Conservation (phyloP, 2,797 vertebrate species). For the Lacerta bilineata region DNA sequence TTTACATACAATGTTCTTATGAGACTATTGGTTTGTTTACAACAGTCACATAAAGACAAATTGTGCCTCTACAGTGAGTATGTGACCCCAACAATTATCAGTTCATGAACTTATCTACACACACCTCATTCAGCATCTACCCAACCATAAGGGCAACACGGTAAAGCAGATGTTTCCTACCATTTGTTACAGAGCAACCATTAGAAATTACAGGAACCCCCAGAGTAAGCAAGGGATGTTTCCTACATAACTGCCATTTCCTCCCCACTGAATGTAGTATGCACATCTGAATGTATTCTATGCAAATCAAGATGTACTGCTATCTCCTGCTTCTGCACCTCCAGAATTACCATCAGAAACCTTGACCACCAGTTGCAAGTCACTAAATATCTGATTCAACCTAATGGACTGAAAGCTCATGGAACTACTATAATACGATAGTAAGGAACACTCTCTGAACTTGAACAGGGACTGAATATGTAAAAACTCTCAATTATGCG, state of each 20-base stretch:
- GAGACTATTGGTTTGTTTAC: neutral
- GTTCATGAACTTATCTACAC: constrained; percentile 13
- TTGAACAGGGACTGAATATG: neutral
- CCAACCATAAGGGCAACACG: neutral
- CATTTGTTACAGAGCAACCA: neutral
- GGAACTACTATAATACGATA: neutral
- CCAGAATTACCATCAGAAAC: neutral
- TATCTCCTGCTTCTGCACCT: neutral
- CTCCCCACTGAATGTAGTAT: neutral
- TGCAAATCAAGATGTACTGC: neutral
- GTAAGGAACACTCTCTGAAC: neutral
- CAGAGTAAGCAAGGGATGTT: neutral
- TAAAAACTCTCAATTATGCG: neutral
- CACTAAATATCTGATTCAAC: neutral
- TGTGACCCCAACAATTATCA: neutral
- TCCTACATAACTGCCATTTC: neutral
- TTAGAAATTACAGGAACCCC: neutral
- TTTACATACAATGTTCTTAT: neutral
- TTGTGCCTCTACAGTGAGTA: neutral
- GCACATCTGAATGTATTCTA: neutral
- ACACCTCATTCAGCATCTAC: neutral
- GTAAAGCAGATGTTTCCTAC: neutral
- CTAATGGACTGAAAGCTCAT: neutral
- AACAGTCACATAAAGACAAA: constrained; percentile 24
- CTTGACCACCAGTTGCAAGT: neutral